These are phyloP conservation scores for Salvelinus fontinalis DNA, from an alignment of 2,113 vertebrate genomes.

Conservation along the genomic window DNA sequence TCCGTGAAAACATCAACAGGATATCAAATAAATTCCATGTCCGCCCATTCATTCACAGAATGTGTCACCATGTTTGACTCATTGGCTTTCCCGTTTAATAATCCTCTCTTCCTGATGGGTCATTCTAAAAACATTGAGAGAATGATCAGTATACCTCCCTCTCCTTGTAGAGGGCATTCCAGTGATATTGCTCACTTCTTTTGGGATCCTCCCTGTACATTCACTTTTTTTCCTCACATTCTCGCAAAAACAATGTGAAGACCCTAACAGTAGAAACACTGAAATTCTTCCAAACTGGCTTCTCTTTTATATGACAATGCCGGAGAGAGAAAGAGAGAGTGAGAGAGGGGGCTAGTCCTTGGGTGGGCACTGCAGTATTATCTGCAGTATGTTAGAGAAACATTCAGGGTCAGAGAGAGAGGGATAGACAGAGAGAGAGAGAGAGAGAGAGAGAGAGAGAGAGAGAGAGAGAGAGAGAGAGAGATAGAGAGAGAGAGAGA, in stretches of 20 bases:
- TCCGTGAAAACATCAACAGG: background rate
- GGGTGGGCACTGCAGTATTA: constrained; percentile 62
- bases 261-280: background rate
- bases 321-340: constrained; percentile 1
- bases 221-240: background rate
- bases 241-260: background rate
- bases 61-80: constrained; percentile 16
- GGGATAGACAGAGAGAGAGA: constrained; percentile 1
- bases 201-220: background rate
- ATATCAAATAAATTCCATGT: background rate
- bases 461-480: too few species aligned
- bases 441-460: too few species aligned
- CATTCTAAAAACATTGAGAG: constrained; percentile 24
- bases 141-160: constrained; percentile 27
- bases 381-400: constrained; percentile 45
- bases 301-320: background rate
- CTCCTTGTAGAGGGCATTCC: constrained; percentile 9
- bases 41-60: background rate
- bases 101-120: background rate
- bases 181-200: background rate
- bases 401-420: constrained; percentile 54
- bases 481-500: too few species aligned
- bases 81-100: constrained; percentile 21
- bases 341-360: background rate
- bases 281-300: background rate